These are phyloP conservation scores for Eueides isabella DNA, from an alignment of 1,140 invertebrate species.

Conservation along the genomic window DNA sequence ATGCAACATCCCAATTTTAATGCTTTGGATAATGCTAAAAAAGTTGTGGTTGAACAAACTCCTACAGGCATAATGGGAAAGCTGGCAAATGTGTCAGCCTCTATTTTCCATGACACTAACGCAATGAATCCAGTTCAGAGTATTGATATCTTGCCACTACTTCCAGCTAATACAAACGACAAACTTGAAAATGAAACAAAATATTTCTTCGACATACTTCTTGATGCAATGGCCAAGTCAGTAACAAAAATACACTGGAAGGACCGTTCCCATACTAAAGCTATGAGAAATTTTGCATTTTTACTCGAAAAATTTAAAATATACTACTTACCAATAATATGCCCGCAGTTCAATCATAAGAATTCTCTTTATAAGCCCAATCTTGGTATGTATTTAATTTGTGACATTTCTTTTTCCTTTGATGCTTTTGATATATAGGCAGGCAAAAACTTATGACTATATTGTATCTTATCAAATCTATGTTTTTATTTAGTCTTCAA, in stretches of 20 bases:
- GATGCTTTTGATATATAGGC: neutral
- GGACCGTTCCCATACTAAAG: slow-evolving; percentile 90
- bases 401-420: neutral
- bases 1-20: slow-evolving; percentile 84
- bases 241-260: slow-evolving; percentile 95
- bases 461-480: neutral
- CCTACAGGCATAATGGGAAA: slow-evolving; percentile 78
- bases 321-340: slow-evolving; percentile 95
- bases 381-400: slow-evolving; percentile 84
- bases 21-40: slow-evolving; percentile 42
- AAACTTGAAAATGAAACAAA: slow-evolving; percentile 93
- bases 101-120: slow-evolving; percentile 86
- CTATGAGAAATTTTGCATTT: slow-evolving; percentile 93
- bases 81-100: slow-evolving; percentile 79
- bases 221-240: slow-evolving; percentile 95
- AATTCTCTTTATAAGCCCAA: slow-evolving; percentile 94
- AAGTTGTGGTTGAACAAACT: slow-evolving; percentile 75
- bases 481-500: neutral
- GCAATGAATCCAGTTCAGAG: slow-evolving; percentile 88
- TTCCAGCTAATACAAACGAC: slow-evolving; percentile 93
- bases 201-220: slow-evolving; percentile 93
- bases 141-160: slow-evolving; percentile 91
- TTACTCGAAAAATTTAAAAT: slow-evolving; percentile 95
- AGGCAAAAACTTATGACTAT: neutral
- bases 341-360: slow-evolving; percentile 92